These are phyloP conservation scores for Nothoprocta perdicaria DNA, from an alignment of 2,113 vertebrate species.

Conservation along the genomic window DNA sequence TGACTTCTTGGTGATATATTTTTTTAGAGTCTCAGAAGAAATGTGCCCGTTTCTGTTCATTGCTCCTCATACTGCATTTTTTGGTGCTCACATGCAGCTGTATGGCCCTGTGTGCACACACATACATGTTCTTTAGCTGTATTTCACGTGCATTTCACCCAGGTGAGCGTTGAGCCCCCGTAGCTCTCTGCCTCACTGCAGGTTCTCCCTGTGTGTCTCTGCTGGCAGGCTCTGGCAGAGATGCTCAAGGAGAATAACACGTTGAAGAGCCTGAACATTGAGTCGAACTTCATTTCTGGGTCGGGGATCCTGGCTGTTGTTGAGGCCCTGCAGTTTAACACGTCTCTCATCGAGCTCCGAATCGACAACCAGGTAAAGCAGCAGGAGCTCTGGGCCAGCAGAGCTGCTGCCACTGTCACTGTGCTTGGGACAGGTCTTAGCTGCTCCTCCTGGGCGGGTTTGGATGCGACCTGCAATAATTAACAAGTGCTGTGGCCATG, in stretches of 20 bases:
- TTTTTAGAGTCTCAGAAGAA: not conserved
- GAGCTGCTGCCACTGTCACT: fast-evolving
- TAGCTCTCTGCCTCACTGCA: not conserved
- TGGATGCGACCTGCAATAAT: not conserved
- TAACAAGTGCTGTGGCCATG: not conserved
- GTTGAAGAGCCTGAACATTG: constrained; percentile 92
- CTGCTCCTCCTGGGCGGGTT: not conserved
- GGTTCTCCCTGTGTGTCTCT: not conserved
- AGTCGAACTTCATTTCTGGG: constrained; percentile 99
- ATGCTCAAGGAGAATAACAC: constrained; percentile 92
- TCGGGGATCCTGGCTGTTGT: constrained; percentile 88
- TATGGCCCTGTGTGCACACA: fast-evolving
- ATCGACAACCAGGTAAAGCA: constrained; percentile 93
- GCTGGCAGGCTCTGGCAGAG: constrained; percentile 90
- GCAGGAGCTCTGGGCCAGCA: fast-evolving
- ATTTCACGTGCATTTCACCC: no score
- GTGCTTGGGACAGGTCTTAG: not conserved
- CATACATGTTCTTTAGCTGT: fast-evolving
- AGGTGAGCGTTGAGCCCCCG: not conserved
- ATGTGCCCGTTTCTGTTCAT: not conserved
- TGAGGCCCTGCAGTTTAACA: constrained; percentile 88
- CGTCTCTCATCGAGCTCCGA: constrained; percentile 90
- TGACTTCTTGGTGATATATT: not conserved
- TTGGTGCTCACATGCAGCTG: not conserved
- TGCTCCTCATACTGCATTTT: not conserved